These are phyloP conservation scores for Tipula vernalis DNA, from an alignment of 2,888 invertebrate genomes.

Conservation along the genomic window DNA sequence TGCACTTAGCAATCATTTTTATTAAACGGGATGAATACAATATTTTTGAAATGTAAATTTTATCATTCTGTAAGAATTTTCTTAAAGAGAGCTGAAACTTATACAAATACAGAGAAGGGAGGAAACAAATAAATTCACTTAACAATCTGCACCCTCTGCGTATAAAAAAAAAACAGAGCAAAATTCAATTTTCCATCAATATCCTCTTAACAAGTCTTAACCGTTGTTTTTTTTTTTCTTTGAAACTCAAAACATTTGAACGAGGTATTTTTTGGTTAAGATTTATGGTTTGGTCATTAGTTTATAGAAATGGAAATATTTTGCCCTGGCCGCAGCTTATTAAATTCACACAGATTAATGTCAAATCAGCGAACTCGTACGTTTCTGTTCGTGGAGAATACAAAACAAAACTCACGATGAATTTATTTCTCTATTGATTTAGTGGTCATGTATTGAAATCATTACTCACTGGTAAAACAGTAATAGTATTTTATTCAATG, in stretches of 20 bases:
- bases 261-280: too few species aligned
- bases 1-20: not conserved
- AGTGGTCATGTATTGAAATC: too few species aligned
- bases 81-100: not conserved
- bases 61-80: not conserved
- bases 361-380: too few species aligned
- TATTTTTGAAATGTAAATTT: not conserved
- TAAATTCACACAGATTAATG: too few species aligned
- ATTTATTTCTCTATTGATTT: too few species aligned
- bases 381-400: too few species aligned
- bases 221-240: not conserved
- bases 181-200: not conserved
- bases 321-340: too few species aligned
- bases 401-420: too few species aligned
- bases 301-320: too few species aligned
- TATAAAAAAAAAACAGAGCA: not conserved
- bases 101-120: not conserved
- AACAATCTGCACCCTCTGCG: not conserved
- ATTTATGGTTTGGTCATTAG: too few species aligned
- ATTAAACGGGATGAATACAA: not conserved
- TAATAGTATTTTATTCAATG: too few species aligned
- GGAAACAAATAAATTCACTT: not conserved
- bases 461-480: too few species aligned
- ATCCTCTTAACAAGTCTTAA: not conserved
- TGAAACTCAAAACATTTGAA: not conserved